Evolutionary conservation across 2,888 invertebrate genomes (phyloP), one percentile per base, ranked within the genome.

Genomic region (Drosophila nr. fundita): DNA sequence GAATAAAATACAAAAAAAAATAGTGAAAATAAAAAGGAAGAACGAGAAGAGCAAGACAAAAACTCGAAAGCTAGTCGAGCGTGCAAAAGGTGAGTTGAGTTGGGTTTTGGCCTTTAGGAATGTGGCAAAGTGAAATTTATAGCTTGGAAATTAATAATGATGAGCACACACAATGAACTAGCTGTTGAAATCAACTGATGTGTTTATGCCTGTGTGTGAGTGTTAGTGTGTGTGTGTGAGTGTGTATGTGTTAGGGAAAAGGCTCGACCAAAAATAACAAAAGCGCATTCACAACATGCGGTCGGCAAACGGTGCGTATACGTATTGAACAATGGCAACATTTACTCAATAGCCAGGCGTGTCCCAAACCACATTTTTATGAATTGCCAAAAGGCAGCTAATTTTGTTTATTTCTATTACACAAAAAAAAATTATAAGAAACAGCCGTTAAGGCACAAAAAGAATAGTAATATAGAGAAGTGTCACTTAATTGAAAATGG

Each of bases 101-200:
- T 58, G 32, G 38, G 62, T 64, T 68, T 80, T 84, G 80, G 87
- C 74, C 82, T 76, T 87, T 60, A 60, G 87, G 87, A 87, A 88
- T 88, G 87, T 88, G 88, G 84, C 80, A 87, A 87, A 85, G 87
- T 80, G 79, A 82, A 87, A 87, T 87, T 87, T 87, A 87, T 87
- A 84, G 87, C 87, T 86, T 80, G 87, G 89, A 87, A 87, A 87
- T 87, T 87, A 87, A 87, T 88, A 88, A 85, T 85, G 85, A 85
- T 85, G 83, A 79, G 83, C 80, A 60, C 76, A 60, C 76, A 85
- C 87, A 87, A 84, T 84, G 84, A 84, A 84, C 80, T 84, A 75
- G 80, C 73, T 63, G 75, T 76, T 66, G 75, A 71, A 77, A 80
- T 80, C 77, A 72, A 80, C 69, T 78, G 75, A 68, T 55, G 71